Percentiles rank a stretch among this genome's conserved stretches.
Conservation (phyloP, 2,888 invertebrate genomes). For the Colostygia pectinataria region DNA sequence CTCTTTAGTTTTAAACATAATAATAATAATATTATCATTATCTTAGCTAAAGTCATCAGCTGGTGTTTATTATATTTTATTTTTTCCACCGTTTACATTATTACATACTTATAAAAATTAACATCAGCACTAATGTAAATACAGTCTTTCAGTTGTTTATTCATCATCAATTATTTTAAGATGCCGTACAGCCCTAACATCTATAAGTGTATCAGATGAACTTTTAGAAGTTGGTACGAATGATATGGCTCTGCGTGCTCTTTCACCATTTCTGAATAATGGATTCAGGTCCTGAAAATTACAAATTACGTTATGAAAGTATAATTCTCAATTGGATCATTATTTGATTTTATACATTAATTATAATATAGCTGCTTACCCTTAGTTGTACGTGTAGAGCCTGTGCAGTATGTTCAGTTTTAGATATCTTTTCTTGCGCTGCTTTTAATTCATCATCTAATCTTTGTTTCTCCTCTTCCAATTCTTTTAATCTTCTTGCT, state of each 20-base stretch:
- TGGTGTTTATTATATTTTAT: too few species aligned
- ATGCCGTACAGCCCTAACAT: conserved; percentile 70
- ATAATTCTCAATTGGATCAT: too few species aligned
- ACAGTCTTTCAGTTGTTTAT: too few species aligned
- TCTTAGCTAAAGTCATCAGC: too few species aligned
- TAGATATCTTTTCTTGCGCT: conserved; percentile 86
- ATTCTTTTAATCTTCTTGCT: conserved; percentile 85
- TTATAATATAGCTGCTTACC: conserved; percentile 43
- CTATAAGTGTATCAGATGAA: conserved; percentile 76
- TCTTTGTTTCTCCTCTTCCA: conserved; percentile 87
- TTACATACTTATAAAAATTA: too few species aligned
- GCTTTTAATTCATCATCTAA: conserved; percentile 87
- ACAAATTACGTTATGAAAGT: background rate
- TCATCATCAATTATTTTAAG: conserved; percentile 66
- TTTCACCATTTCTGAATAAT: conserved; percentile 80
- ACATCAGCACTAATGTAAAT: too few species aligned
- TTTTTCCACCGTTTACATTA: too few species aligned
- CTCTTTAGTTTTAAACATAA: too few species aligned
- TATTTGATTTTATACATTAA: too few species aligned
- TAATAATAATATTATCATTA: too few species aligned
- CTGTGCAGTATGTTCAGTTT: conserved; percentile 84
- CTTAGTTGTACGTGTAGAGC: conserved; percentile 70
- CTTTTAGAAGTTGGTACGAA: conserved; percentile 87
- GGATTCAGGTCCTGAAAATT: conserved; percentile 76
- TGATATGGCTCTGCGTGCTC: conserved; percentile 86